Percentiles rank a stretch among this genome's conserved stretches.
Evolutionary conservation across 92 coral and sea anemone genomes (phyloP).

Genomic region (Paragorgia papillata): DNA sequence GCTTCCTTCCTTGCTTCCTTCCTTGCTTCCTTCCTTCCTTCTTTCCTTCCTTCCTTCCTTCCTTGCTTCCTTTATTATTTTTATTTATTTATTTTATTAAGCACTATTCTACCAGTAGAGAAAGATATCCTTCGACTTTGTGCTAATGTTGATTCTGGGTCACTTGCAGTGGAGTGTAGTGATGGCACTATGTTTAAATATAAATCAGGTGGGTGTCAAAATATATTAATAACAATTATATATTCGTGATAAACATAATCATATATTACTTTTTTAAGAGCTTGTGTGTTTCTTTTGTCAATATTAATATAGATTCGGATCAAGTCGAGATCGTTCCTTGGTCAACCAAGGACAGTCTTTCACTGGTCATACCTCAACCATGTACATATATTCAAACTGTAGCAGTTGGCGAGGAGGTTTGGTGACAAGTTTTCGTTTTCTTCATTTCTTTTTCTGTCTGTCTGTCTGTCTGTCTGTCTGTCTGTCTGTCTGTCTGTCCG

Average conservation of each 20-base stretch:
- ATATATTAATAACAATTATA: too few species aligned
- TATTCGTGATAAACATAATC: too few species aligned
- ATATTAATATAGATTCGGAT: conserved; percentile 56
- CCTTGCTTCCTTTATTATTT: too few species aligned
- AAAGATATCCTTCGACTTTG: conserved; percentile 72
- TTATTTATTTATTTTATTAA: neutral
- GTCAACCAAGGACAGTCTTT: conserved; percentile 58
- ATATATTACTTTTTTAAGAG: too few species aligned
- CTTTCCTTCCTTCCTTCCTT: too few species aligned
- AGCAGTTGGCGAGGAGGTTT: conserved; percentile 77
- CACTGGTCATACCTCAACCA: conserved; percentile 73
- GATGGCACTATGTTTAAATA: conserved; percentile 70
- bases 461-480: too few species aligned
- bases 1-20: neutral
- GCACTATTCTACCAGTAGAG: conserved; percentile 44
- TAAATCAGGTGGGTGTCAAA: conserved; percentile 59
- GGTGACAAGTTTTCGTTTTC: neutral
- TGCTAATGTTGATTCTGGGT: conserved; percentile 66
- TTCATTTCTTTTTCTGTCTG: neutral
- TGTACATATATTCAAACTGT: conserved; percentile 72
- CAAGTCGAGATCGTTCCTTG: conserved; percentile 66
- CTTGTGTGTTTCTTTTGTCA: too few species aligned
- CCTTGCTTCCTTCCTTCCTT: neutral
- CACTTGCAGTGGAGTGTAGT: conserved; percentile 67
- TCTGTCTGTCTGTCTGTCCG: too few species aligned